phyloP scores from a whole-genome alignment of 1,140 invertebrate species.

The Stenopsyche tienmushanensis region DNA sequence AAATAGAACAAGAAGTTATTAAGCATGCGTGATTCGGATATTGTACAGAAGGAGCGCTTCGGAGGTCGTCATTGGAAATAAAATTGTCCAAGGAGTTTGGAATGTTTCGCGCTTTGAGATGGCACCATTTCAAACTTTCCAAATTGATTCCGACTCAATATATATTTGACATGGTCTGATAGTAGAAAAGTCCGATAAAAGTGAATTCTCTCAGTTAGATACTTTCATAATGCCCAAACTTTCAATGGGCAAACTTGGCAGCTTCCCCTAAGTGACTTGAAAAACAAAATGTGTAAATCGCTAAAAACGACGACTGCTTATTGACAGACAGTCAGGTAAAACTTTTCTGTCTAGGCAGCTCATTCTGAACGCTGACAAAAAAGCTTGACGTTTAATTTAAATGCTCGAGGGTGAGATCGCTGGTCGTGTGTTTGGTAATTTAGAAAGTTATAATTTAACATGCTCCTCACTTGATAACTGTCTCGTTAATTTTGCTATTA shows the following conservation, averaged over 20 bases:
- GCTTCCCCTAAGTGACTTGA: conserved; percentile 21
- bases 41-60: background rate
- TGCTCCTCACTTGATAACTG: too few species aligned
- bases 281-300: conserved; percentile 21
- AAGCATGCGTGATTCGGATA: too few species aligned
- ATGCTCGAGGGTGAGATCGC: too few species aligned
- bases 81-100: background rate
- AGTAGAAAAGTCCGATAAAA: background rate
- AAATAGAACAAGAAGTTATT: background rate
- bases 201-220: conserved; percentile 1
- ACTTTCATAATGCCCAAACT: conserved; percentile 1
- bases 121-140: background rate
- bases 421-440: too few species aligned
- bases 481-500: too few species aligned
- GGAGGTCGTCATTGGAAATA: background rate
- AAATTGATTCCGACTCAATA: conserved; percentile 3
- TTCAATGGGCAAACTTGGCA: conserved; percentile 16
- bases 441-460: too few species aligned
- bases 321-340: background rate
- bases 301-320: conserved; percentile 11
- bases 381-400: too few species aligned
- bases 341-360: too few species aligned
- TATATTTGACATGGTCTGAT: background rate
- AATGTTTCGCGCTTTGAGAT: background rate
- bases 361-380: too few species aligned